Conservation (phyloP, 2,797 vertebrate species). For the Salarias fasciatus region DNA sequence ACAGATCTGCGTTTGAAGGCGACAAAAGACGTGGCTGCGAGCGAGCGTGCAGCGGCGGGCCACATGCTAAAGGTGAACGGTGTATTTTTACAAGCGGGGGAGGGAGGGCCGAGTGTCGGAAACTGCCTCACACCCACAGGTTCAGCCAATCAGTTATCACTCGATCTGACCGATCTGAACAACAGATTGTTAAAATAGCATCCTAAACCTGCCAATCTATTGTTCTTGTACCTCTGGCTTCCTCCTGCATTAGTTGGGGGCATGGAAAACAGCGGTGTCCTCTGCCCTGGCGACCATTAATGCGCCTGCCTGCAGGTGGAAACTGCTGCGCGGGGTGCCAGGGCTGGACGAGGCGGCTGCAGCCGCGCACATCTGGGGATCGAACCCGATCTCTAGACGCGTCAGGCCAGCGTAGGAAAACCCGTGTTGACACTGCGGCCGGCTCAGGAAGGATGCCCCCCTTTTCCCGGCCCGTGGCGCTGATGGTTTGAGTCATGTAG, state of each 20-base stretch:
- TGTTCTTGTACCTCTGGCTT: constrained; percentile 65
- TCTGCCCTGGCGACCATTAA: constrained; percentile 52
- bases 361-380: constrained; percentile 51
- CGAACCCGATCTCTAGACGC: constrained; percentile 25
- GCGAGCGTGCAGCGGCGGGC: no score
- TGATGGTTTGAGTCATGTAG: constrained; percentile 52
- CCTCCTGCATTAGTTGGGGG: constrained; percentile 57
- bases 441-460: constrained; percentile 79
- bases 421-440: constrained; percentile 65
- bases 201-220: constrained; percentile 54
- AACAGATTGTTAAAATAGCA: constrained; percentile 44
- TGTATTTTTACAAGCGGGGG: constrained; percentile 35
- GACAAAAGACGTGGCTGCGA: constrained; percentile 72
- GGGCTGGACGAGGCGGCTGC: constrained; percentile 66
- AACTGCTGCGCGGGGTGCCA: constrained; percentile 63
- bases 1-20: constrained; percentile 67
- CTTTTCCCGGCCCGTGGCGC: constrained; percentile 21
- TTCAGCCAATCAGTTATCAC: constrained; percentile 25
- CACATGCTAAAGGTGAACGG: constrained; percentile 1
- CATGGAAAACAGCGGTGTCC: constrained; percentile 51
- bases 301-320: constrained; percentile 63
- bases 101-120: constrained; percentile 13
- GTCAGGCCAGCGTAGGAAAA: constrained; percentile 66
- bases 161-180: constrained; percentile 37
- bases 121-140: constrained; percentile 5